These are phyloP conservation scores for Tachina lurida DNA, from an alignment of 2,888 invertebrate genomes.

Conservation along the genomic window DNA sequence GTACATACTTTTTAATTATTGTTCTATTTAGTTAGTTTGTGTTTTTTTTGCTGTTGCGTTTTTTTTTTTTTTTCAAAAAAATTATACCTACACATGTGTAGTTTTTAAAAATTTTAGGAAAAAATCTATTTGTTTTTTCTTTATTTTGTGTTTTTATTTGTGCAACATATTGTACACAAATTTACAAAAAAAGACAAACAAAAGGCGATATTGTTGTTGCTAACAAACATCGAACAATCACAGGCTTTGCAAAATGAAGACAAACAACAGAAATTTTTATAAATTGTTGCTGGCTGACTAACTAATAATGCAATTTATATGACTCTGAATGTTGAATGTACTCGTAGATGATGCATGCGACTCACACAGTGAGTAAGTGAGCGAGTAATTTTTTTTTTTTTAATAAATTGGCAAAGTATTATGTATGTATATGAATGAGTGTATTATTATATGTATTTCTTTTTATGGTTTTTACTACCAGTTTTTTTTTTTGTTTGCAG, in stretches of 20 bases:
- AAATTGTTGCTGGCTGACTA: conserved; percentile 58
- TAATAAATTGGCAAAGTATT: conserved; percentile 52
- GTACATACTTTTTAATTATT: conserved; percentile 28
- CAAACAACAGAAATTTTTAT: conserved; percentile 29
- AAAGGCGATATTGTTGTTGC: conserved; percentile 49
- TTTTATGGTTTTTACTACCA: conserved; percentile 64
- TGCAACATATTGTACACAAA: conserved; percentile 32
- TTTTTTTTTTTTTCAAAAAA: not conserved
- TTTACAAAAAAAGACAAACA: not conserved
- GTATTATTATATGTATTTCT: conserved; percentile 24
- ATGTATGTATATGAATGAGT: conserved; percentile 40
- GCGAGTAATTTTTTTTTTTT: conserved; percentile 8
- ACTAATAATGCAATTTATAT: conserved; percentile 62
- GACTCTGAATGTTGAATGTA: conserved; percentile 6
- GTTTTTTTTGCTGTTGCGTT: conserved; percentile 14
- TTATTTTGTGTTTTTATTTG: not conserved
- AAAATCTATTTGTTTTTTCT: not conserved
- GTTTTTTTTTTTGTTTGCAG: conserved; percentile 46
- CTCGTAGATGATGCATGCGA: conserved; percentile 22
- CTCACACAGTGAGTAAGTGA: conserved; percentile 43
- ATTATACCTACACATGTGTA: conserved; percentile 18
- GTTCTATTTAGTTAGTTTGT: conserved; percentile 56
- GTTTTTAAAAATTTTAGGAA: not conserved
- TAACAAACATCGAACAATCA: conserved; percentile 30
- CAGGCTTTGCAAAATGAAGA: conserved; percentile 55